A percentile compares a stretch with the other conserved stretches of the same genome.
phyloP scores from a whole-genome alignment of 2,888 invertebrate species.

The Ethmia dodecea region DNA sequence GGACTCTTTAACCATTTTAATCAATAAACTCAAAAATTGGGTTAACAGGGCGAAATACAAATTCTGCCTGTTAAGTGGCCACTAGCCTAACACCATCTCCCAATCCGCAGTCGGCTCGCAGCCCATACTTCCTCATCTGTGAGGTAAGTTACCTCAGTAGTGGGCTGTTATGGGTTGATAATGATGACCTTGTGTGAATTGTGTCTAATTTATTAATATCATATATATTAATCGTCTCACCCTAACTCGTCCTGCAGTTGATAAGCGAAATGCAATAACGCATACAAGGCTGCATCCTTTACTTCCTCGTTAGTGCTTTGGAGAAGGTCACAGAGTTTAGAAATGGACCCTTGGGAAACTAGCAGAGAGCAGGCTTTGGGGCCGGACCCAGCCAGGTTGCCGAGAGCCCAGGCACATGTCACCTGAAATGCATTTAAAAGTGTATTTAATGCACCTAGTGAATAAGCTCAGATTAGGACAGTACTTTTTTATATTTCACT shows the following conservation, averaged over 20 bases:
- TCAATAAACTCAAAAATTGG: too few species aligned
- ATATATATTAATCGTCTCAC: too few species aligned
- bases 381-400: slow-evolving; percentile 52
- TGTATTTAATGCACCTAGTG: too few species aligned
- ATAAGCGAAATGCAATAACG: slow-evolving; percentile 42
- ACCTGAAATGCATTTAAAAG: too few species aligned
- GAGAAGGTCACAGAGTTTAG: slow-evolving; percentile 32
- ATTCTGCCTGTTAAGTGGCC: too few species aligned
- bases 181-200: not conserved
- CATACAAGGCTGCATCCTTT: slow-evolving; percentile 42
- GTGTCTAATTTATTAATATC: not conserved
- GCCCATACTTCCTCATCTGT: not conserved
- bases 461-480: too few species aligned
- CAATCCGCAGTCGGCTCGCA: too few species aligned
- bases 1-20: too few species aligned
- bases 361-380: slow-evolving; percentile 30
- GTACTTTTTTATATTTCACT: too few species aligned
- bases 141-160: too few species aligned
- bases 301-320: slow-evolving; percentile 20
- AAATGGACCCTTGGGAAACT: slow-evolving; percentile 39
- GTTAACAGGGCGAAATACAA: not conserved
- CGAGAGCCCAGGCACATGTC: slow-evolving; percentile 54
- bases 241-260: slow-evolving; percentile 40
- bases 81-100: too few species aligned
- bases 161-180: too few species aligned